phyloP scores from a whole-genome alignment of 2,797 vertebrate species.

The Oreochromis grahami region DNA sequence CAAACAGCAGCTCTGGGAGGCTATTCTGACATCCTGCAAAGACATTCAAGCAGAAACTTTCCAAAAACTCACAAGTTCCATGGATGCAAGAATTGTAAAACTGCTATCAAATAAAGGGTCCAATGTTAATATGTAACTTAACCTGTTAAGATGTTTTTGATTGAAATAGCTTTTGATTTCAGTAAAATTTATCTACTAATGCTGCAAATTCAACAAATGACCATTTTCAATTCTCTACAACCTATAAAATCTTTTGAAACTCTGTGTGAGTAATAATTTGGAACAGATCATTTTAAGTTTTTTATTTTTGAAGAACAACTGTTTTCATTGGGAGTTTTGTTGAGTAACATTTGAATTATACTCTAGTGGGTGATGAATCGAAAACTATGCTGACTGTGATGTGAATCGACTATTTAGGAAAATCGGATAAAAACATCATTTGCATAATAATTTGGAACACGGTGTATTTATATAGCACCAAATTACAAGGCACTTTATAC shows the following conservation, averaged over 20 bases:
- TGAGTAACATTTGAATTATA: not conserved
- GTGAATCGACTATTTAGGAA: not conserved
- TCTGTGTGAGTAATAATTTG: not conserved
- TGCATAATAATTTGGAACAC: too few relatives aligned
- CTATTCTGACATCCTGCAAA: not conserved
- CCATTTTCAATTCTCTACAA: not conserved
- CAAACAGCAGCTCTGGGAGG: not conserved
- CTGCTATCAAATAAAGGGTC: not conserved
- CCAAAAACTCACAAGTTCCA: not conserved
- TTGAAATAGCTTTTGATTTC: not conserved
- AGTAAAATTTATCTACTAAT: not conserved
- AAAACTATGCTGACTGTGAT: not conserved
- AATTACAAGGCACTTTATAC: not conserved
- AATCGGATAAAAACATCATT: not conserved
- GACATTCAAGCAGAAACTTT: not conserved
- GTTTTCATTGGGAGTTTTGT: not conserved
- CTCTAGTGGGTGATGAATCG: fast-evolving
- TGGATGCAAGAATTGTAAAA: not conserved
- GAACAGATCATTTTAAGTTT: fast-evolving
- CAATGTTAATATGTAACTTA: not conserved
- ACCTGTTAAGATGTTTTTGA: fast-evolving
- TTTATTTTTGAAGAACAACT: not conserved
- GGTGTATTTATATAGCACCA: not conserved
- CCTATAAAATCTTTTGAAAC: fast-evolving
- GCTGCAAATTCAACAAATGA: not conserved